These are phyloP conservation scores for Virgularia gustaviana DNA, from an alignment of 92 coral and sea anemone genomes.

Conservation along the genomic window DNA sequence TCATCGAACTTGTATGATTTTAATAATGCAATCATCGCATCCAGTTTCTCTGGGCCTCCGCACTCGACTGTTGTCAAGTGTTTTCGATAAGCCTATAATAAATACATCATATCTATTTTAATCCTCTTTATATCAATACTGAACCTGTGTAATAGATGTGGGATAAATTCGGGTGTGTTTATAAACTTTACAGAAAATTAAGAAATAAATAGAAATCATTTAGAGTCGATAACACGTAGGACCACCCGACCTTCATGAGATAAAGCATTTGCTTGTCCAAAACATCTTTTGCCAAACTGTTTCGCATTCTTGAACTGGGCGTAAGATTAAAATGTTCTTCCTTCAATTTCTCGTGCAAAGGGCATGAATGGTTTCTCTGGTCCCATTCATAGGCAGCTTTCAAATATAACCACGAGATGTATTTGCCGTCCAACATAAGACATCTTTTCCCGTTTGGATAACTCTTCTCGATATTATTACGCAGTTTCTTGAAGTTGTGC, in stretches of 20 bases:
- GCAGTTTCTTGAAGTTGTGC: conserved; percentile 61
- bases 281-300: conserved; percentile 54
- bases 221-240: too few species aligned
- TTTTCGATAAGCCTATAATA: conserved; percentile 26
- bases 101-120: too few species aligned
- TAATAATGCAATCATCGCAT: conserved; percentile 26
- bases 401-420: conserved; percentile 48
- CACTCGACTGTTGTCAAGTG: conserved; percentile 14
- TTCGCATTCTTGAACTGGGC: conserved; percentile 50
- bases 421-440: conserved; percentile 28
- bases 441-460: conserved; percentile 38
- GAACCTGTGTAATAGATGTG: too few species aligned
- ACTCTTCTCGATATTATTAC: conserved; percentile 54
- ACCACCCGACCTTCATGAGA: conserved; percentile 44
- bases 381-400: conserved; percentile 64
- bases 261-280: conserved; percentile 46
- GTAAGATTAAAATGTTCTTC: conserved; percentile 49
- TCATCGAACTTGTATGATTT: conserved; percentile 36
- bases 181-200: too few species aligned
- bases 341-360: conserved; percentile 51
- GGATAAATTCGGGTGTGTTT: too few species aligned
- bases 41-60: conserved; percentile 25
- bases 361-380: conserved; percentile 49
- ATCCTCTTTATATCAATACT: too few species aligned
- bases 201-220: too few species aligned